Conservation (phyloP, 2,113 vertebrate species). For the Varanus salvator region DNA sequence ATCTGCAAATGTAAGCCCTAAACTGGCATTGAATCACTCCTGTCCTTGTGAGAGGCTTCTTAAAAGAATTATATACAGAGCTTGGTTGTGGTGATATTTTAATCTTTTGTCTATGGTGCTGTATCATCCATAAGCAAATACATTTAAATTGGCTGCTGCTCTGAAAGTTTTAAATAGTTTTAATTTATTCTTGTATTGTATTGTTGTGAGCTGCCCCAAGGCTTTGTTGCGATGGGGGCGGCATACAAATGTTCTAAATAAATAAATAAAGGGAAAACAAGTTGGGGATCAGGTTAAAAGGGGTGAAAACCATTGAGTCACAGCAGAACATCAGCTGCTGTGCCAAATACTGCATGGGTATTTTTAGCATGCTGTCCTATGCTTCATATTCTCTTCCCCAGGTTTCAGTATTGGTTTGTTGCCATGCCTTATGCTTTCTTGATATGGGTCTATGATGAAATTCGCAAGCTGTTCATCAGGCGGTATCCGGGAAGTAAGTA, state of each 20-base stretch:
- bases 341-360: fast-evolving
- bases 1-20: not conserved
- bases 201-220: too few species aligned
- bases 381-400: constrained; percentile 38
- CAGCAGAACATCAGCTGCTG: not conserved
- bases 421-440: constrained; percentile 75
- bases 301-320: not conserved
- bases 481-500: constrained; percentile 83
- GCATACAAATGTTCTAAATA: too few species aligned
- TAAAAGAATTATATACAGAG: not conserved
- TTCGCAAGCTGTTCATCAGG: constrained; percentile 82
- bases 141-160: not conserved
- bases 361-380: not conserved
- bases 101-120: not conserved
- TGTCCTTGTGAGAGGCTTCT: not conserved
- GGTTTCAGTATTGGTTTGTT: constrained; percentile 84
- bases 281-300: not conserved
- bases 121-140: not conserved
- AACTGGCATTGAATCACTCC: not conserved
- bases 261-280: not conserved
- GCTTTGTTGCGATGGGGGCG: too few species aligned
- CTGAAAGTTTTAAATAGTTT: too few species aligned
- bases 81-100: too few species aligned
- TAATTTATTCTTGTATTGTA: too few species aligned
- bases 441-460: constrained; percentile 84